Evolutionary conservation across 2,888 invertebrate species (phyloP).

Genomic region (Desoria tigrina): DNA sequence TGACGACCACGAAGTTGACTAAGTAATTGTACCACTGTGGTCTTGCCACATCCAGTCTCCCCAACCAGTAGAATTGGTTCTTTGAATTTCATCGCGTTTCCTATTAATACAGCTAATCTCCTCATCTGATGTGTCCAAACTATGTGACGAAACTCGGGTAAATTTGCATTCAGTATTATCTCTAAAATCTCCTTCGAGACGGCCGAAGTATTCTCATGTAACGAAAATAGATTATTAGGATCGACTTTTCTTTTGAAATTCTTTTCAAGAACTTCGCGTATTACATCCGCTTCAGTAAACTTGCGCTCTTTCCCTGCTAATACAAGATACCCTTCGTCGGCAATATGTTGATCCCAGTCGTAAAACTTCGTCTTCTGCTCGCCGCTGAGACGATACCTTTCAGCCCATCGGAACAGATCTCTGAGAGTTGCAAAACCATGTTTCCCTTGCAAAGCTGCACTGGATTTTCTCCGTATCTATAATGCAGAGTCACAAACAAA

Average conservation of each 20-base stretch:
- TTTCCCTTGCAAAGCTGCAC: conserved; percentile 87
- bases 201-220: conserved; percentile 65
- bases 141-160: conserved; percentile 70
- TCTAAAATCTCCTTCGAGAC: conserved; percentile 74
- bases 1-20: conserved; percentile 69
- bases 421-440: conserved; percentile 88
- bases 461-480: conserved; percentile 71
- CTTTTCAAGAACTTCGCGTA: conserved; percentile 74
- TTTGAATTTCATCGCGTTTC: conserved; percentile 82
- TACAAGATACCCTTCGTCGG: conserved; percentile 93
- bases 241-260: conserved; percentile 68
- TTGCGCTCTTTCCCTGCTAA: conserved; percentile 89
- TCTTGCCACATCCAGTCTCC: conserved; percentile 97
- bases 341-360: conserved; percentile 96
- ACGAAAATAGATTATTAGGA: conserved; percentile 53
- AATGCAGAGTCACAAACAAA: background rate
- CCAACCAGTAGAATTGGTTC: conserved; percentile 96
- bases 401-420: conserved; percentile 96
- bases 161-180: conserved; percentile 62
- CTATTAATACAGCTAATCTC: conserved; percentile 64
- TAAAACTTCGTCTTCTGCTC: conserved; percentile 67
- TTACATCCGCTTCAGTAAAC: conserved; percentile 76
- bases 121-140: conserved; percentile 95
- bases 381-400: conserved; percentile 78
- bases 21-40: conserved; percentile 88